A percentile compares a stretch with the other conserved stretches of the same genome.
Evolutionary conservation across 2,113 vertebrate genomes (phyloP).

Genomic region (Copsychus sechellarum): DNA sequence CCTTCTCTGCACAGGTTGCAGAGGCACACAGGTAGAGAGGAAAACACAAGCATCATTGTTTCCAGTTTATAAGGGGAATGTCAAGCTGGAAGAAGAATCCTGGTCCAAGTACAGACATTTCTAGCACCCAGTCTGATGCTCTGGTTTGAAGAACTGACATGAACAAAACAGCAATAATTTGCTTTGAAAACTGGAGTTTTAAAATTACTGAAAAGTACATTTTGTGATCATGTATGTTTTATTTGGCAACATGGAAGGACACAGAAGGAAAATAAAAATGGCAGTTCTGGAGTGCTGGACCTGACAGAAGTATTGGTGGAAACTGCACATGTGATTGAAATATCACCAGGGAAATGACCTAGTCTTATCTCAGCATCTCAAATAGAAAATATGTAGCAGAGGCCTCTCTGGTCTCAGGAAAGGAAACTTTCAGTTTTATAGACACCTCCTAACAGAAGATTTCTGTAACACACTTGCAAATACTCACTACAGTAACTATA

Average conservation of each 20-base stretch:
- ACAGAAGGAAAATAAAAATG: not conserved
- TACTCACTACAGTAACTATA: not conserved
- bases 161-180: not conserved
- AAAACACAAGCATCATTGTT: not conserved
- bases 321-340: not conserved
- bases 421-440: not conserved
- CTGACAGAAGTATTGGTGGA: not conserved
- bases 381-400: not conserved
- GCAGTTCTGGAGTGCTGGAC: not conserved
- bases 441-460: not conserved
- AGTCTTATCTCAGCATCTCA: constrained; percentile 22
- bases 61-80: not conserved
- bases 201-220: not conserved
- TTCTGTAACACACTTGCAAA: not conserved
- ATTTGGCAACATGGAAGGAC: not conserved
- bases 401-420: not conserved
- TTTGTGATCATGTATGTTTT: not conserved
- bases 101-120: not conserved
- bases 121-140: not conserved
- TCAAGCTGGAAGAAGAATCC: not conserved
- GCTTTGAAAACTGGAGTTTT: not conserved
- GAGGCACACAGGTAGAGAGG: not conserved
- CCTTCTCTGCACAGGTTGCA: not conserved
- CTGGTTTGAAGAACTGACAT: not conserved
- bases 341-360: not conserved